These are phyloP conservation scores for Corythaeola cristata DNA, from an alignment of 2,113 vertebrate genomes.

Conservation along the genomic window DNA sequence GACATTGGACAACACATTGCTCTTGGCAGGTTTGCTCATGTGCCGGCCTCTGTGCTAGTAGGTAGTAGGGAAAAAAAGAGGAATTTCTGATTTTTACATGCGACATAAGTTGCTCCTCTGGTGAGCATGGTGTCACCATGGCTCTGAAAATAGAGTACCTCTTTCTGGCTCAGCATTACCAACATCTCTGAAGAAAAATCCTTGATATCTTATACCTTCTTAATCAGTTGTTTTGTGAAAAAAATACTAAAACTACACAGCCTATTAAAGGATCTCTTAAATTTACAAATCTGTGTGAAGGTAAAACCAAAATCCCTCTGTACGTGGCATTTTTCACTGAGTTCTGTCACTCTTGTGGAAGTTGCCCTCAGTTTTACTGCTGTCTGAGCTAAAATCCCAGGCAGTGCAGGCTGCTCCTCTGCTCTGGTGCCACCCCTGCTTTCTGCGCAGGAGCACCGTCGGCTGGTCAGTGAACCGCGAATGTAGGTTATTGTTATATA, in stretches of 20 bases:
- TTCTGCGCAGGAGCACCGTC: fast-evolving
- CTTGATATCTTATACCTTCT: background rate
- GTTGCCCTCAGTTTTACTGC: background rate
- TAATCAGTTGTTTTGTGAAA: background rate
- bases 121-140: background rate
- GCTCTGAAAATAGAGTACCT: background rate
- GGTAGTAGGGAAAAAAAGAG: background rate
- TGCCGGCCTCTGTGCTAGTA: background rate
- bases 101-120: background rate
- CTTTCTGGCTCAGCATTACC: background rate
- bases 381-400: background rate
- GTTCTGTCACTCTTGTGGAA: background rate
- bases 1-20: background rate
- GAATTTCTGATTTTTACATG: background rate
- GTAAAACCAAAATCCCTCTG: background rate
- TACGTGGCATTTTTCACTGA: background rate
- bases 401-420: background rate
- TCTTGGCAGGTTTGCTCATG: constrained; percentile 6
- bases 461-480: background rate
- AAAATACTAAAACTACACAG: background rate
- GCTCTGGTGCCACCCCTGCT: background rate
- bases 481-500: background rate
- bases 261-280: background rate
- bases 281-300: background rate
- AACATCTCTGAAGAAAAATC: background rate